phyloP scores from a whole-genome alignment of 2,797 vertebrate genomes.

The Dendrocincla fuliginosa region DNA sequence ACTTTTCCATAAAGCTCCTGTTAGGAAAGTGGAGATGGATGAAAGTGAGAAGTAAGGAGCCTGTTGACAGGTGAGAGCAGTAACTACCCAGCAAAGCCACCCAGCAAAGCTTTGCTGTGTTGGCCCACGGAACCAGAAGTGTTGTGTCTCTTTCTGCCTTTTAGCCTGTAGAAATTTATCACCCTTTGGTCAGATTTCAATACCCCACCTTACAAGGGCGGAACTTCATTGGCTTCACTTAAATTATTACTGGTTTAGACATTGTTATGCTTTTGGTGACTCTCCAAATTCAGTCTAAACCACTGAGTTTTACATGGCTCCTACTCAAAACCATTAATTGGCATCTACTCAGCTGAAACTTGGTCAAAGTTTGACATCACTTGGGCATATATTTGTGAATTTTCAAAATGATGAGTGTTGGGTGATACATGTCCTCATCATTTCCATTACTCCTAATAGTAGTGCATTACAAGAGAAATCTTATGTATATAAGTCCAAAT shows the following conservation, averaged over 20 bases:
- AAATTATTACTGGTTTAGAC: conserved; percentile 19
- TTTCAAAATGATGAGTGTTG: neutral
- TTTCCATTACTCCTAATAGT: conserved; percentile 31
- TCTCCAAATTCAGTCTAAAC: conserved; percentile 18
- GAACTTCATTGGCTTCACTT: neutral
- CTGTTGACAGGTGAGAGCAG: neutral
- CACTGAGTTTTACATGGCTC: conserved; percentile 30
- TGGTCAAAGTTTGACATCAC: conserved; percentile 29
- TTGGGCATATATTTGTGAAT: neutral
- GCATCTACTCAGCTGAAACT: conserved; percentile 26
- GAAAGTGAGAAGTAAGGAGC: neutral
- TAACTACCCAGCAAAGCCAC: neutral
- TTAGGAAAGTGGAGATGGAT: neutral
- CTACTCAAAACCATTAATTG: conserved; percentile 24
- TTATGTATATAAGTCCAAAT: neutral
- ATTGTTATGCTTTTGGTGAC: conserved; percentile 11
- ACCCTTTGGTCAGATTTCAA: neutral
- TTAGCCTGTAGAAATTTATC: neutral
- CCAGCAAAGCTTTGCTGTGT: neutral
- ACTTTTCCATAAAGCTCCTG: neutral
- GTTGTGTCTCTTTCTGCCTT: neutral
- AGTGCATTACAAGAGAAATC: neutral
- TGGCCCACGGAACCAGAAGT: neutral
- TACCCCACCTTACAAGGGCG: neutral
- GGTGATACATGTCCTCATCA: neutral